Percentiles rank a stretch among this genome's conserved stretches.
Evolutionary conservation across 2,113 vertebrate species (phyloP).

Genomic region (Oryzias woworae): DNA sequence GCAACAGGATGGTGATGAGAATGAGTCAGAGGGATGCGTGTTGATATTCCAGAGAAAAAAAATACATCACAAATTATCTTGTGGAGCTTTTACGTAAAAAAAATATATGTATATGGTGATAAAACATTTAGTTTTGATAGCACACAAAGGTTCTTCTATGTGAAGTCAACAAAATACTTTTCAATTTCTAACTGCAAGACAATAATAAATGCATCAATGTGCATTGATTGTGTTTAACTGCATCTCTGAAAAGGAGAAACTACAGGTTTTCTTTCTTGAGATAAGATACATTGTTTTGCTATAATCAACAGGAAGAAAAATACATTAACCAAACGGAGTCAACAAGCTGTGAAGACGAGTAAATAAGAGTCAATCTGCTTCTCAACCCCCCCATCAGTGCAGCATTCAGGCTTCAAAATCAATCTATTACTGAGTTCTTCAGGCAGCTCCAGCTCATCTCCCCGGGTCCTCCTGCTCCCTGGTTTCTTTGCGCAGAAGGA

Average conservation of each 20-base stretch:
- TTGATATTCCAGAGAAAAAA: neutral
- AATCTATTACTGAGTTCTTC: slow-evolving; percentile 14
- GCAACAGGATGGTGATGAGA: neutral
- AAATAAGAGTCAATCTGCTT: slow-evolving; percentile 15
- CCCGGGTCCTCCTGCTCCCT: neutral
- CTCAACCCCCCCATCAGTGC: slow-evolving; percentile 17
- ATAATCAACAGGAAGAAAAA: neutral
- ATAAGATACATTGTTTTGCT: slow-evolving; percentile 18
- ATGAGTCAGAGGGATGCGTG: neutral
- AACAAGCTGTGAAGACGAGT: slow-evolving; percentile 21
- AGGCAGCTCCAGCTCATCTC: neutral
- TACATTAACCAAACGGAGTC: slow-evolving; percentile 20
- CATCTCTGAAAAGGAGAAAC: slow-evolving; percentile 9
- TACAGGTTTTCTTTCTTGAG: slow-evolving; percentile 1
- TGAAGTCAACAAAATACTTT: neutral
- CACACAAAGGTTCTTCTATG: too few relatives aligned
- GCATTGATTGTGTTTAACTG: neutral
- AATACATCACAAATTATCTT: neutral
- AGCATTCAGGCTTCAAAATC: slow-evolving; percentile 45
- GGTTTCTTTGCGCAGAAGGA: slow-evolving; percentile 6
- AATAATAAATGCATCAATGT: slow-evolving; percentile 1
- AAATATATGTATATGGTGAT: too few relatives aligned
- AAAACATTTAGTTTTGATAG: too few relatives aligned
- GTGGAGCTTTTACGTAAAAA: too few relatives aligned
- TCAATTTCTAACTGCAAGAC: neutral